A percentile compares a stretch with the other conserved stretches of the same genome.
Conservation (phyloP, 2,888 invertebrate species). For the Phrixothrix hirtus region DNA sequence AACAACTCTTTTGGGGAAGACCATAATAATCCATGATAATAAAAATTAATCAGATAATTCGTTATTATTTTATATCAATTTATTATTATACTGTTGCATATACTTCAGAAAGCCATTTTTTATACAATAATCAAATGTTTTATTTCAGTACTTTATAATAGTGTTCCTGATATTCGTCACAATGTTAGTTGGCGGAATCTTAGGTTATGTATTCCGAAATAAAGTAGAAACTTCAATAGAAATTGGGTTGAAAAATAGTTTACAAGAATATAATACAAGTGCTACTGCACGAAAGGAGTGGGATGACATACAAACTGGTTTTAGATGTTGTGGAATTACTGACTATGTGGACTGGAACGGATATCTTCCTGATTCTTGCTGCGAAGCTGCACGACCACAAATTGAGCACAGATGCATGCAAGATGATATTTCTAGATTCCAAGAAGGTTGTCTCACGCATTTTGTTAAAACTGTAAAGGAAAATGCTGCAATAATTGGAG, state of each 20-base stretch:
- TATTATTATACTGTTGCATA: neutral
- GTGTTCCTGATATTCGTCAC: slow-evolving; percentile 87
- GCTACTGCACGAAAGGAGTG: slow-evolving; percentile 84
- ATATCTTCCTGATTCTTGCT: slow-evolving; percentile 76
- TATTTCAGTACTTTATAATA: slow-evolving; percentile 84
- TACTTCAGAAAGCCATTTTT: neutral
- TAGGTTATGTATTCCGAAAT: slow-evolving; percentile 24
- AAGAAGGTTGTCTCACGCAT: slow-evolving; percentile 74
- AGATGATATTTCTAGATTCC: slow-evolving; percentile 64
- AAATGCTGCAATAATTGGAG: slow-evolving; percentile 80
- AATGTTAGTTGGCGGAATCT: slow-evolving; percentile 57
- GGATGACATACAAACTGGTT: slow-evolving; percentile 83
- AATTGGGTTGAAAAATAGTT: slow-evolving; percentile 10
- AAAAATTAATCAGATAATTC: too few relatives aligned
- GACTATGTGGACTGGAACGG: slow-evolving; percentile 77
- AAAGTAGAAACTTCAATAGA: slow-evolving; percentile 18
- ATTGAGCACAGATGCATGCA: slow-evolving; percentile 63
- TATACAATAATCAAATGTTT: neutral
- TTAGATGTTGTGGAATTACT: slow-evolving; percentile 84
- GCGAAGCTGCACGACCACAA: slow-evolving; percentile 64
- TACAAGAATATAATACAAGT: slow-evolving; percentile 50
- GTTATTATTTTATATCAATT: too few relatives aligned
- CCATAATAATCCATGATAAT: too few relatives aligned
- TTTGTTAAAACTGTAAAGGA: slow-evolving; percentile 72
- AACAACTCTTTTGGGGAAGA: too few relatives aligned